Conservation (phyloP, 2,797 vertebrate genomes). For the Alca torda region DNA sequence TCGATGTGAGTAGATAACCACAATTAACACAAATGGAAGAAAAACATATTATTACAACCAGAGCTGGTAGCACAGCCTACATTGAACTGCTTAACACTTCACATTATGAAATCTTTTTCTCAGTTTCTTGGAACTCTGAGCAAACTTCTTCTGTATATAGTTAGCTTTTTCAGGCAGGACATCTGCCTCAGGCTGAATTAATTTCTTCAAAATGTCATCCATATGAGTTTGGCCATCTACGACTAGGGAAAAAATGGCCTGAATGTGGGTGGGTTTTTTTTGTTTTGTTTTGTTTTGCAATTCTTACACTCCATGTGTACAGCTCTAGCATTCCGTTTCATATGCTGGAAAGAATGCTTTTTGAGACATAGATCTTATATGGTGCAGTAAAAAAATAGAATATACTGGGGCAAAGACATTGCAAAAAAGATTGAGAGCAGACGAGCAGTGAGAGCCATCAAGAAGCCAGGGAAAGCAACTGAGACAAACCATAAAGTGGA, state of each 20-base stretch:
- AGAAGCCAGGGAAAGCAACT: not conserved
- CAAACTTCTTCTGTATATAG: not conserved
- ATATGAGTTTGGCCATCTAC: not conserved
- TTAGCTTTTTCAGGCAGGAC: not conserved
- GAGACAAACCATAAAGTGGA: not conserved
- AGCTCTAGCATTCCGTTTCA: not conserved
- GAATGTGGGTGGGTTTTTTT: not conserved
- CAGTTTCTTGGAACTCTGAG: not conserved
- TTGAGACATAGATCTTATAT: not conserved
- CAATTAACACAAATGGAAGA: not conserved
- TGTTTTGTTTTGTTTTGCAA: not conserved
- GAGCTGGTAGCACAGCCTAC: not conserved
- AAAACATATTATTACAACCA: not conserved
- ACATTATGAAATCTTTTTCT: not conserved
- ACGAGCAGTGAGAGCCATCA: not conserved
- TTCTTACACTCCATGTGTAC: not conserved
- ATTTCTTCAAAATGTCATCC: not conserved
- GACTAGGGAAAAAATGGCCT: not conserved
- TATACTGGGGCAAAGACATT: not conserved
- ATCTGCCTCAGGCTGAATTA: not conserved
- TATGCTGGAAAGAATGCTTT: not conserved
- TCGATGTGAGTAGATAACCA: not conserved
- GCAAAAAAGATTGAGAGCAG: not conserved
- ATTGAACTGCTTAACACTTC: not conserved
- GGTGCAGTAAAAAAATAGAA: not conserved